Base-by-base conservation (phyloP, 23 tunicate species). In the Corella eumyota region DNA sequence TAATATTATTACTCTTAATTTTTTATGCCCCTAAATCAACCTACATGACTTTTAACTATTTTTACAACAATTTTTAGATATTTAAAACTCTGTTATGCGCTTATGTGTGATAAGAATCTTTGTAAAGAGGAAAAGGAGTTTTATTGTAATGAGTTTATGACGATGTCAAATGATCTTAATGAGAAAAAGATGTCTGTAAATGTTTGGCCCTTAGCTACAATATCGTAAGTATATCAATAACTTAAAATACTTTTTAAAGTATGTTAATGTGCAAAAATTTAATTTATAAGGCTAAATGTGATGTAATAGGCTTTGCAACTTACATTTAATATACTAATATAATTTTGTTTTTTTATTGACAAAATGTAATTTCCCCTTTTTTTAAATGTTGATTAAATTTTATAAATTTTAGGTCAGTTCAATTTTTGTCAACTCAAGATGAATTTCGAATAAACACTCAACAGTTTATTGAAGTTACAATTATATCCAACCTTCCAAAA, bases 71-170 rank as follows among this genome's bases (percentile, higher is more conserved):
- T 5, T 35, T 35, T 24, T 58, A 85, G 95, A 35, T 85, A 85
- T 34, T 31, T 85, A 17, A 56, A 76, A n/a, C 59, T 85, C 27
- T 85, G 95, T 36, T 77, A 79, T 38, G 56, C 70, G 36, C 51
- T 85, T 19, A 85, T 85, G 95, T 85, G 95, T 44, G 83, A 85
- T 33, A 30, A 37, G 15, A 9, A 17, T 32, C 21, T 85, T 2
- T 20, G 38, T 26, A 60, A 65, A 17, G 37, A 56, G 25, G 75
- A 85, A 51, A 48, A 57, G 21, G 22, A 36, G 13, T 85, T 61
- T 61, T 85, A 76, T 60, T 85, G 85, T 53, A 47, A 77, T 40
- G 85, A 85, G 60, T 72, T 67, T 30, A 45, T 35, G 19, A 56
- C 83, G 0, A 21, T 68, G 56, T 63, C 94, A 2, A 63, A 64